phyloP scores from a whole-genome alignment of 2,113 vertebrate species.

The Amia ocellicauda region DNA sequence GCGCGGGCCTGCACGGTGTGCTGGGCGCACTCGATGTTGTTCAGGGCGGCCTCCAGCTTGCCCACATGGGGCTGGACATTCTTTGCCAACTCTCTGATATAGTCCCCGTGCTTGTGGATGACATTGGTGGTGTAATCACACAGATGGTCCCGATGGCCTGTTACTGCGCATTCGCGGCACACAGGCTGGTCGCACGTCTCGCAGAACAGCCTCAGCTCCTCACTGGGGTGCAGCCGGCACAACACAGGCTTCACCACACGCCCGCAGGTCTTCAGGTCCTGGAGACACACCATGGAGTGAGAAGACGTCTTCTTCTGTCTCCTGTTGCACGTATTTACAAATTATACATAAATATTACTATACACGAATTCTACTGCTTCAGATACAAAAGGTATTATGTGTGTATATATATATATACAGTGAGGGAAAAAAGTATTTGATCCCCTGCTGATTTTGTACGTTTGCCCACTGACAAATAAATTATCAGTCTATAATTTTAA shows the following conservation, averaged over 20 bases:
- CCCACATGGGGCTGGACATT: slow-evolving; percentile 64
- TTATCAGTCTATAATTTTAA: too few relatives aligned
- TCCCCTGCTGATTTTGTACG: too few relatives aligned
- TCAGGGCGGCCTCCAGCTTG: slow-evolving; percentile 61
- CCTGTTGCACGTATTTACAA: too few relatives aligned
- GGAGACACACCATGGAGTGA: slow-evolving; percentile 65
- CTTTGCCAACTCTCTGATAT: slow-evolving; percentile 68
- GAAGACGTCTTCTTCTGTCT: slow-evolving; percentile 81
- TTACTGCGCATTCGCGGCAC: slow-evolving; percentile 73
- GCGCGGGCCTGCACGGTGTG: slow-evolving; percentile 43
- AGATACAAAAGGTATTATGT: too few relatives aligned
- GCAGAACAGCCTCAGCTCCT: slow-evolving; percentile 85
- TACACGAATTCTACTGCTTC: too few relatives aligned
- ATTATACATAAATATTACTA: too few relatives aligned
- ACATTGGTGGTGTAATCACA: slow-evolving; percentile 60
- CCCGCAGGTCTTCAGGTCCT: slow-evolving; percentile 64
- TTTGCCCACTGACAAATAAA: too few relatives aligned
- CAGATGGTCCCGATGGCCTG: slow-evolving; percentile 73
- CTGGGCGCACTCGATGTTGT: slow-evolving; percentile 57
- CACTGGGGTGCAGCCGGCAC: slow-evolving; percentile 72
- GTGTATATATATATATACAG: too few relatives aligned
- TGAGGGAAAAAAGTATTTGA: too few relatives aligned
- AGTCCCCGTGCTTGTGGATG: slow-evolving; percentile 67
- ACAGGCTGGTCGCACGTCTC: slow-evolving; percentile 76
- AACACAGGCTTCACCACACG: slow-evolving; percentile 62